Conservation (phyloP, 1,140 invertebrate species). For the Heliconius eleuchia region DNA sequence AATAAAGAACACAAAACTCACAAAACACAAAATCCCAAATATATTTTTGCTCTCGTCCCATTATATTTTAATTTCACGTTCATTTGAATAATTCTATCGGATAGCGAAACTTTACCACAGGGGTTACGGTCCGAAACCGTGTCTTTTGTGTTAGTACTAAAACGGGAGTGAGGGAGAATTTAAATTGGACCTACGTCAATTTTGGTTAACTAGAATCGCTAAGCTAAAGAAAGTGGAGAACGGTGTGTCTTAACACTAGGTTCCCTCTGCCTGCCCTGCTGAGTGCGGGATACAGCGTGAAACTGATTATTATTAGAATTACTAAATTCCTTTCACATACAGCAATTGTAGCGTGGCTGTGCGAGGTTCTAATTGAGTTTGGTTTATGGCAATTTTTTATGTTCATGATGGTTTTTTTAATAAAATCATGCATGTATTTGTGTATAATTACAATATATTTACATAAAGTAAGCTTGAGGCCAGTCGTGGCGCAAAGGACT, state of each 20-base stretch:
- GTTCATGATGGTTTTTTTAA: neutral
- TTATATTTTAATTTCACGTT: slow-evolving; percentile 6
- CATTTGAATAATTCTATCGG: slow-evolving; percentile 16
- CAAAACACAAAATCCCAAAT: neutral
- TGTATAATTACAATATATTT: neutral
- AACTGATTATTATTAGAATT: neutral
- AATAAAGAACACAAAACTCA: neutral
- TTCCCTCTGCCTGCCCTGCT: no score
- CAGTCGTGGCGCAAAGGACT: no score
- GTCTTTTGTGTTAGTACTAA: slow-evolving; percentile 24
- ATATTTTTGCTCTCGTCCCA: slow-evolving; percentile 1
- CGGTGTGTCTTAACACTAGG: no score
- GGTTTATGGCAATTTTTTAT: neutral
- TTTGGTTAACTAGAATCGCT: slow-evolving; percentile 26
- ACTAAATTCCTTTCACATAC: slow-evolving; percentile 13
- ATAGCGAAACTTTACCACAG: slow-evolving; percentile 15
- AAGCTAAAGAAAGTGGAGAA: neutral
- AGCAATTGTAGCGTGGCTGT: slow-evolving; percentile 18
- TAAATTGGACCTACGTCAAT: slow-evolving; percentile 28
- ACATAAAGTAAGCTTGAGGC: no score
- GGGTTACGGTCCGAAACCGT: slow-evolving; percentile 18
- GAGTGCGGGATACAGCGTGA: no score
- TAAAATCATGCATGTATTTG: neutral
- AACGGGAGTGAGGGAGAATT: slow-evolving; percentile 26
- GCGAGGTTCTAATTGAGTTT: neutral